Evolutionary conservation across 2,888 invertebrate genomes (phyloP), one percentile per base, ranked within the genome.

Genomic region (Rhingia rostrata): DNA sequence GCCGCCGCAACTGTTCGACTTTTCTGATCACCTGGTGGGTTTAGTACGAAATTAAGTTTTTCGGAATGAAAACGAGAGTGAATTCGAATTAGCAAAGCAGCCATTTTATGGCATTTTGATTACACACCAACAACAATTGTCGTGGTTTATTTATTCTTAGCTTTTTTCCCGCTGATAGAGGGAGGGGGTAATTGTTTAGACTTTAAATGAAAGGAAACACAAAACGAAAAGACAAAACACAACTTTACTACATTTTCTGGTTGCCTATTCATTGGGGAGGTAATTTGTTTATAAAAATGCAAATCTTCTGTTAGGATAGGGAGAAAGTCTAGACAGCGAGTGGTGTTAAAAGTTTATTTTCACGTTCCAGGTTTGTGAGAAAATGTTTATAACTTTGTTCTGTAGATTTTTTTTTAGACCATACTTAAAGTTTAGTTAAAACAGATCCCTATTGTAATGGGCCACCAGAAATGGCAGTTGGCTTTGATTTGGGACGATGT

Each of bases 1-100:
- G 1, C n/a, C 53, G 12, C 7, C 10, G 14, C 4, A 30, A 14
- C 47, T 5, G 14, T 43, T 39, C 10, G 12, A 6, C 22, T 4
- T 58, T 67, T 66, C 70, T 85, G 80, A 5, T 10, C n/a, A 75
- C 81, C 84, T 70, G 84, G 74, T 72, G 22, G 6, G 60, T 80
- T 85, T 80, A 85, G 84, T 85, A 85, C 84, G 80, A 85, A 85
- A 85, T 85, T 80, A 85, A 84, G 80, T 85, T 85, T 85, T 81
- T 75, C 75, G 72, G 60, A 66, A 49, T 80, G 70, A 85, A 85
- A 85, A 30, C 75, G 84, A 84, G 60, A 84, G 80, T 84, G 74
- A 63, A 41, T 72, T 70, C 72, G 77, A 78, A 78, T 66, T 63
- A 32, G 32, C 35, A 49, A 7, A 39, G 58, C 72, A 61, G 54